These are phyloP conservation scores for Macrosteles quadrilineatus DNA, from an alignment of 1,140 invertebrate genomes.

Conservation along the genomic window DNA sequence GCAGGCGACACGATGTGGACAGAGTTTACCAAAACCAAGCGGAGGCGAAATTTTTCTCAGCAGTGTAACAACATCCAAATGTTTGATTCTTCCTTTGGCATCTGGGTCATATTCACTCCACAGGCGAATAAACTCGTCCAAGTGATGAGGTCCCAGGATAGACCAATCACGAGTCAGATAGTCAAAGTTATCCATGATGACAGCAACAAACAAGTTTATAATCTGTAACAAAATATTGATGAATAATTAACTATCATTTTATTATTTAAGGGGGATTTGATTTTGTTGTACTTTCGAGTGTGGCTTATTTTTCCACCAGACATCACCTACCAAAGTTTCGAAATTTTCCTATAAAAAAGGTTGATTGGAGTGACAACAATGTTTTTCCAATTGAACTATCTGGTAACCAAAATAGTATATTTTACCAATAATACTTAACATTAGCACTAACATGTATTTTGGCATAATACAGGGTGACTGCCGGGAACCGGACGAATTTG, in stretches of 20 bases:
- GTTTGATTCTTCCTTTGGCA: conserved; percentile 98
- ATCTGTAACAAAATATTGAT: conserved; percentile 65
- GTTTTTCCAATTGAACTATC: no score
- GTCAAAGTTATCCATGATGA: conserved; percentile 99
- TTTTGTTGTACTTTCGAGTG: background rate
- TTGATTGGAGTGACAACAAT: no score
- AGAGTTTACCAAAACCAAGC: conserved; percentile 97
- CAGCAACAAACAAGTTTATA: conserved; percentile 99
- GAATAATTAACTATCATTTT: background rate
- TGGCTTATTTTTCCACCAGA: no score
- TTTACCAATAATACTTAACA: no score
- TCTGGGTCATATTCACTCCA: conserved; percentile 99
- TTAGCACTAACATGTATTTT: no score
- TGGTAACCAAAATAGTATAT: no score
- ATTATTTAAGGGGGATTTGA: background rate
- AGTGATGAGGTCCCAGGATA: conserved; percentile 97
- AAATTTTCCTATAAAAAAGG: no score
- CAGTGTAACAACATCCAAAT: conserved; percentile 97
- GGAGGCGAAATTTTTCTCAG: conserved; percentile 98
- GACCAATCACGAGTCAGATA: conserved; percentile 99
- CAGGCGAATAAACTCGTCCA: conserved; percentile 97
- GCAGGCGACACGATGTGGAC: conserved; percentile 98
- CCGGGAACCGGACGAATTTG: no score
- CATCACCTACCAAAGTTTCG: no score
- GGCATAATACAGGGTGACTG: no score